phyloP scores from a whole-genome alignment of 2,113 vertebrate genomes.

The Recurvirostra avosetta region DNA sequence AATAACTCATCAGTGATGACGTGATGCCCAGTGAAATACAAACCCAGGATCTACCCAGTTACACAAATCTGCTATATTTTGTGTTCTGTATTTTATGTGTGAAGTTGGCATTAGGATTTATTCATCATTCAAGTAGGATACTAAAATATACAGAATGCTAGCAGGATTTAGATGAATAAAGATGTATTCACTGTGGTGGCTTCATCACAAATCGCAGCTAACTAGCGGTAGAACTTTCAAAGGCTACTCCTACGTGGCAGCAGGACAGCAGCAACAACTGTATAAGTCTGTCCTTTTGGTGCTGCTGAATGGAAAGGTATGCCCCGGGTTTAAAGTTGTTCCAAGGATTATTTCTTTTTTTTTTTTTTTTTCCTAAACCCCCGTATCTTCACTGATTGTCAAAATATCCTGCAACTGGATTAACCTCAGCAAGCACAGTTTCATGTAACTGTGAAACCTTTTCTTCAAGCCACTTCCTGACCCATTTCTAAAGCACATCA shows the following conservation, averaged over 20 bases:
- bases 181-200: background rate
- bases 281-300: background rate
- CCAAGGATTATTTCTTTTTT: background rate
- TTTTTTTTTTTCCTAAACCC: background rate
- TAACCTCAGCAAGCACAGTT: background rate
- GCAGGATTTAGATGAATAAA: slow-evolving; percentile 20
- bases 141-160: background rate
- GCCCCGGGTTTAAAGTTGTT: background rate
- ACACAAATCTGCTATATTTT: slow-evolving; percentile 22
- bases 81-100: slow-evolving; percentile 2
- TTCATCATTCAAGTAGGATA: background rate
- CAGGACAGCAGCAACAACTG: background rate
- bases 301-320: background rate
- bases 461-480: background rate
- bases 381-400: background rate
- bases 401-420: background rate
- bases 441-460: background rate
- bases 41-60: background rate
- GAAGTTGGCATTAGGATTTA: slow-evolving; percentile 15
- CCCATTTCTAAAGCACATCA: background rate
- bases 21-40: slow-evolving; percentile 20
- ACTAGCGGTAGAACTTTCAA: background rate
- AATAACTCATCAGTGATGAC: background rate
- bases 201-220: background rate
- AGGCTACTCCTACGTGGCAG: background rate